Evolutionary conservation across 2,113 vertebrate genomes (phyloP), one percentile per base, ranked within the genome.

Genomic region (Pomatostomus ruficeps): DNA sequence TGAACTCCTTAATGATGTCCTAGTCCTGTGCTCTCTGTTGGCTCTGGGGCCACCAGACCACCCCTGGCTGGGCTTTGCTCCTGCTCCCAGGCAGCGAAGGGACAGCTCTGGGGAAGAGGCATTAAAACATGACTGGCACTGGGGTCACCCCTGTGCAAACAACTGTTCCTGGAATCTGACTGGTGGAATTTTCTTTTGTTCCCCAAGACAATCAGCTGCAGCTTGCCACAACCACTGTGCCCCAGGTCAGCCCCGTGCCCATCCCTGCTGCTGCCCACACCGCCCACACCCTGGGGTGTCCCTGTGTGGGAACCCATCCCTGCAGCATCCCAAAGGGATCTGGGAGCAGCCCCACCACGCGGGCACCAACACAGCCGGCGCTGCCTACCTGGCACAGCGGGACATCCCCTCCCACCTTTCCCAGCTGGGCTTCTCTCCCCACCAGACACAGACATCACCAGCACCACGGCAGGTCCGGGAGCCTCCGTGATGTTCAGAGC

Each of bases 281-380:
- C 8, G 0, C 46, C 55, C 40, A 48, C 2, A 1, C 4, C 4
- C 22, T 0, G 0, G 24, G 7, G 9, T 12, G 36, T 52, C 43
- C 62, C 38, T 3, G 0, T 3, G 26, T 10, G 4, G 19, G n/a
- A 10, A 11, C 35, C 23, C 31, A 7, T 14, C 74, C 36, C 29
- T 19, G 11, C 45, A 57, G 19, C 38, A 45, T 4, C 51, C 59
- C 73, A 49, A 22, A 33, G 52, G 65, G 42, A 36, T 9, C 25
- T 45, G 1, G 9, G 77, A 77, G 15, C 72, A 73, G 31, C 63
- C 49, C 35, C 80, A 23, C 21, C 7, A 0, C 0, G 0, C 0
- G 0, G 54, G 23, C 36, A 48, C 43, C 36, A 4, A 1, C 67
- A 5, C 24, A 35, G 45, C 57, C 0, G 0, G 55, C 42, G 59